Evolutionary conservation across 1,140 invertebrate genomes (phyloP), one percentile per base, ranked within the genome.

Genomic region (Drosophila pectinifera): DNA sequence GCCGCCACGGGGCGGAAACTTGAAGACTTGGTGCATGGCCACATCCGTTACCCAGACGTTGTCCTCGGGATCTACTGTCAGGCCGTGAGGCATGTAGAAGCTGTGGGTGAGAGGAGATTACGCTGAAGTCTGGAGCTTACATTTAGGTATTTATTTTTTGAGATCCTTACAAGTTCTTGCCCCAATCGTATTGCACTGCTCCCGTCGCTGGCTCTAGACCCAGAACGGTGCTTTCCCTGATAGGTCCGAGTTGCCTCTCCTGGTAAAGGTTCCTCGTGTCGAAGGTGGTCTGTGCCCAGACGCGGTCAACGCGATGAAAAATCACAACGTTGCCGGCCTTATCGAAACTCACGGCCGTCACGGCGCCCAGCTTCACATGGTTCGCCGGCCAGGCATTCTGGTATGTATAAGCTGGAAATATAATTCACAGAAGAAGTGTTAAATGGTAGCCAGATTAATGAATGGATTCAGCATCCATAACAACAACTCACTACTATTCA

Each of bases 1-100:
- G 2, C 20, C 69, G 26, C 92, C 89, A 51, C 81, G 91, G 0
- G 93, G 93, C 20, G 94, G 92, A 81, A 96, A 96, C 89, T 96
- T 96, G 77, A 96, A 95, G 7, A 98, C 97, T 93, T 99, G 98
- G 93, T 99, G 98, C 59, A 98, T 92, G 2, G 96, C 98, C 8
- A 94, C 94, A 93, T 99, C 98, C 0, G 98, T 99, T 14, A 98
- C 90, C 96, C 96, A 98, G 41, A 97, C 94, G 93, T 98, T 98
- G 48, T 96, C 95, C 36, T 95, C 91, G 14, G 93, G 91, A 92
- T 99, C 98, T 20, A 98, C 94, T 38, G 96, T 97, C 26, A 99
- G 94, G 10, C 98, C 98, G 93, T 99, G 98, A 0, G 98, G 98
- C 91, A 99, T 93, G 90, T 96, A 98, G 93, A 99, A 99, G 57